Evolutionary conservation across 1,140 invertebrate genomes (phyloP).

Genomic region (Zaprionus taronus): DNA sequence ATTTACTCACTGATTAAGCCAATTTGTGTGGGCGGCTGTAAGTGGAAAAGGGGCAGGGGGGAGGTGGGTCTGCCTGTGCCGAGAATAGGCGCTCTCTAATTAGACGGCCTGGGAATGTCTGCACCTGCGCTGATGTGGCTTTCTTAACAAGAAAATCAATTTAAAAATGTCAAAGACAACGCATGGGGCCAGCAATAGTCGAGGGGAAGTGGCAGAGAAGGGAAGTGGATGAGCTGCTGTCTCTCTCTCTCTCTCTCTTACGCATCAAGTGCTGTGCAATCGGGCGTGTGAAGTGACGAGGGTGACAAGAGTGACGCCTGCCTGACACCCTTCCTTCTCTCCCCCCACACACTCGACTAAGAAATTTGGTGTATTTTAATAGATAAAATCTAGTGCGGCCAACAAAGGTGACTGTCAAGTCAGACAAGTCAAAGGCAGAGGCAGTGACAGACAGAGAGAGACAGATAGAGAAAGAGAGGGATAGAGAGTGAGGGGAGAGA

Average conservation of each 20-base stretch:
- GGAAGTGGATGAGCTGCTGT: background rate
- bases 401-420: slow-evolving; percentile 29
- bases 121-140: slow-evolving; percentile 78
- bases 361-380: slow-evolving; percentile 67
- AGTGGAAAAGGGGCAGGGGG: too few species aligned
- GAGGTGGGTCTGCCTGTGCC: background rate
- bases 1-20: slow-evolving; percentile 63
- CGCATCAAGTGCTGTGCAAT: slow-evolving; percentile 45
- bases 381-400: slow-evolving; percentile 61
- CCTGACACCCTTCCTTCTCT: background rate
- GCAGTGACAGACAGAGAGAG: background rate
- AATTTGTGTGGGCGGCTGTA: slow-evolving; percentile 45
- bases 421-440: slow-evolving; percentile 30
- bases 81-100: slow-evolving; percentile 43
- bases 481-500: background rate
- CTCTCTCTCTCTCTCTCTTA: slow-evolving; percentile 6
- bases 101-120: slow-evolving; percentile 66
- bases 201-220: too few species aligned
- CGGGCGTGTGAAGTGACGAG: slow-evolving; percentile 71
- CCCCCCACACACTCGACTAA: slow-evolving; percentile 29
- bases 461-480: background rate
- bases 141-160: slow-evolving; percentile 66
- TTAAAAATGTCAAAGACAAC: slow-evolving; percentile 72
- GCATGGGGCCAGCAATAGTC: slow-evolving; percentile 1
- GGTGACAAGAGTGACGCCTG: slow-evolving; percentile 52